Evolutionary conservation across 2,113 vertebrate genomes (phyloP).

Genomic region (Chaetops frenatus): DNA sequence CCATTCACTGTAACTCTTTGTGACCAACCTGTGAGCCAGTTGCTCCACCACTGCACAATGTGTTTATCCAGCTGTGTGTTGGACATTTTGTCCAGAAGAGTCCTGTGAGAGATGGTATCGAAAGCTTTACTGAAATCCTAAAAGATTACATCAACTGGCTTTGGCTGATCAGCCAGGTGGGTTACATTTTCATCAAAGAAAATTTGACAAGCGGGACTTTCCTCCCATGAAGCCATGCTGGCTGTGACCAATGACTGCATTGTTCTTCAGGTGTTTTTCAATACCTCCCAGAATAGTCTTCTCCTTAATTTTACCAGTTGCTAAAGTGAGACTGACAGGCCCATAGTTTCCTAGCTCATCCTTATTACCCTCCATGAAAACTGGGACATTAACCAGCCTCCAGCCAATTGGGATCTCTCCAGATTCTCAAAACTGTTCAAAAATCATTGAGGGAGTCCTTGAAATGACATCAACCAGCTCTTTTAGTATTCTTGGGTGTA

Average conservation of each 20-base stretch:
- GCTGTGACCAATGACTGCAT: neutral
- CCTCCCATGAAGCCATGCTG: neutral
- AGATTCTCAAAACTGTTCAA: neutral
- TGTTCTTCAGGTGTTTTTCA: neutral
- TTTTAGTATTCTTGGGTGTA: neutral
- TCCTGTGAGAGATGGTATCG: rapidly evolving
- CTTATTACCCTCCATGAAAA: neutral
- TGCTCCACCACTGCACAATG: neutral
- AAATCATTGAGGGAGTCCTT: neutral
- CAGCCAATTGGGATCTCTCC: neutral
- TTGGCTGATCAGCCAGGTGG: neutral
- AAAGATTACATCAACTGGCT: neutral
- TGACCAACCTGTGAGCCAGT: neutral
- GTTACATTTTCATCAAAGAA: neutral
- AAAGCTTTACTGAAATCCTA: neutral
- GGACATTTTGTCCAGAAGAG: neutral
- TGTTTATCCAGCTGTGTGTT: neutral
- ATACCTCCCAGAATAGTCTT: neutral
- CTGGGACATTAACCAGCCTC: neutral
- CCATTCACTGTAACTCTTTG: neutral
- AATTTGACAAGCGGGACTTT: neutral
- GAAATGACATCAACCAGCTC: neutral
- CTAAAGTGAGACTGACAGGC: neutral
- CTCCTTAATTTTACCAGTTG: neutral
- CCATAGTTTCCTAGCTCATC: neutral